A percentile compares a stretch with the other conserved stretches of the same genome.
These are phyloP conservation scores for Ridgeia piscesae DNA, from an alignment of 1,140 invertebrate genomes.

Conservation along the genomic window DNA sequence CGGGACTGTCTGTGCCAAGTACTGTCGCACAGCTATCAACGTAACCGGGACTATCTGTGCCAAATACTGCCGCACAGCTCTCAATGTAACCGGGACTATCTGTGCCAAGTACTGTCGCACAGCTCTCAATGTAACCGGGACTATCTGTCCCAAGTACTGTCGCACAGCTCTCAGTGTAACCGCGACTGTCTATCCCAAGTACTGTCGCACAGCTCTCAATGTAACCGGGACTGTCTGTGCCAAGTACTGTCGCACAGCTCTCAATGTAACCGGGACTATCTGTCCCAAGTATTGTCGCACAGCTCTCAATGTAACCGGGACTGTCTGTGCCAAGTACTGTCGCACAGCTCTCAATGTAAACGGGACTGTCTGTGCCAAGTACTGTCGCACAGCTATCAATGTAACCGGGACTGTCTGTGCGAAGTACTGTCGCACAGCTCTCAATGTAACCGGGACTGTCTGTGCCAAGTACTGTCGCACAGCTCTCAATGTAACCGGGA, in stretches of 20 bases:
- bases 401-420: too few species aligned
- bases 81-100: slow-evolving; percentile 40
- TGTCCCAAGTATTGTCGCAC: too few species aligned
- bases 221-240: too few species aligned
- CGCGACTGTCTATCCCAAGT: too few species aligned
- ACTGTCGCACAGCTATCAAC: slow-evolving; percentile 27
- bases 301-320: slow-evolving; percentile 35
- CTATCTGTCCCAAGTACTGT: too few species aligned
- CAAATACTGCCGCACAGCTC: not conserved
- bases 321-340: too few species aligned
- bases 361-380: too few species aligned
- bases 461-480: too few species aligned
- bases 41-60: too few species aligned
- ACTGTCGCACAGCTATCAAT: slow-evolving; percentile 28
- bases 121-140: slow-evolving; percentile 35
- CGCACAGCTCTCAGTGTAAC: slow-evolving; percentile 31
- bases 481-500: slow-evolving; percentile 35
- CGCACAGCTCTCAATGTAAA: slow-evolving; percentile 32
- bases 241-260: not conserved
- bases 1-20: too few species aligned
- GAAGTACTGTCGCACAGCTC: not conserved
- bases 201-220: slow-evolving; percentile 28
- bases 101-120: too few species aligned
- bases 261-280: slow-evolving; percentile 40
- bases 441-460: slow-evolving; percentile 40